These are phyloP conservation scores for Apodemia hepburni DNA, from an alignment of 2,888 invertebrate species.

Conservation along the genomic window DNA sequence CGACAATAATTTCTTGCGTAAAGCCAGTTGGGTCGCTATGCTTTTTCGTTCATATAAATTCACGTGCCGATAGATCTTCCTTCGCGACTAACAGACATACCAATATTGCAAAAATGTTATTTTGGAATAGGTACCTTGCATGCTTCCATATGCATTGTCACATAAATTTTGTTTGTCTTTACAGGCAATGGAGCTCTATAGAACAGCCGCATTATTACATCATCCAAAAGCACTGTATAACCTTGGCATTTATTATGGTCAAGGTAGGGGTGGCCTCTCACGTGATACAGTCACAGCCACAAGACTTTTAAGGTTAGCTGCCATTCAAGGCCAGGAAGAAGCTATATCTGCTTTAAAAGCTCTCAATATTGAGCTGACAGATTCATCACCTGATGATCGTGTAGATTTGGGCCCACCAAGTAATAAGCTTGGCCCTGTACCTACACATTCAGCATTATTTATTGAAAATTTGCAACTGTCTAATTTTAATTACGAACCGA, in stretches of 20 bases:
- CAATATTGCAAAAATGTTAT: too few relatives aligned
- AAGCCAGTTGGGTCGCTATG: too few relatives aligned
- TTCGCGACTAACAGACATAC: too few relatives aligned
- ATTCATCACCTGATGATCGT: constrained; percentile 35
- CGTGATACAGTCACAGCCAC: constrained; percentile 72
- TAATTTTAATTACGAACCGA: constrained; percentile 40
- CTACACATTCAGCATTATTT: constrained; percentile 56
- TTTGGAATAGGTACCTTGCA: too few relatives aligned
- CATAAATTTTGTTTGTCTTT: constrained; percentile 24
- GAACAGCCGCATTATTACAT: constrained; percentile 81
- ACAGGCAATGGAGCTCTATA: constrained; percentile 84
- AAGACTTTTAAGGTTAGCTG: constrained; percentile 73
- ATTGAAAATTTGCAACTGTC: constrained; percentile 49
- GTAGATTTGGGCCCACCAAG: background rate
- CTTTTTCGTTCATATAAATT: too few relatives aligned
- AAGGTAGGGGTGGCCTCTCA: constrained; percentile 81
- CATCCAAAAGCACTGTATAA: constrained; percentile 85
- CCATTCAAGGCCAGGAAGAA: constrained; percentile 80
- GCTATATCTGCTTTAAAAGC: constrained; percentile 75
- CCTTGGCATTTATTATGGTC: constrained; percentile 83
- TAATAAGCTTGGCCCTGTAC: constrained; percentile 32
- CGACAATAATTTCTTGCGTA: too few relatives aligned
- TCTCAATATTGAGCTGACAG: constrained; percentile 43
- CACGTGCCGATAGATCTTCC: too few relatives aligned
- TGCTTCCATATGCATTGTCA: too few relatives aligned